phyloP scores from a whole-genome alignment of 2,797 vertebrate genomes.

The Neomorphus geoffroyi region DNA sequence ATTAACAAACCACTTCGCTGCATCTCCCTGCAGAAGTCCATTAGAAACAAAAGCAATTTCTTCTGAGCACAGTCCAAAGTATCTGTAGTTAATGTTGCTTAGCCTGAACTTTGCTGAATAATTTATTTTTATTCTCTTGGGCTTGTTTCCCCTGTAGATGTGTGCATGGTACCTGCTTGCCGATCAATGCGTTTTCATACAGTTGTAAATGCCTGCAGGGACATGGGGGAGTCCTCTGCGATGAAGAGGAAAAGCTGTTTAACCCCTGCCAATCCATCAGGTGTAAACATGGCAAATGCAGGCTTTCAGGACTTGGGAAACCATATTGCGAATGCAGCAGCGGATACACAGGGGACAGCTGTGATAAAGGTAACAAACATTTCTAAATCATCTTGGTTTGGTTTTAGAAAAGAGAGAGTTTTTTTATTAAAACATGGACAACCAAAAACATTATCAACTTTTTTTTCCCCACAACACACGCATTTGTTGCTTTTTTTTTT shows the following conservation, averaged over 20 bases:
- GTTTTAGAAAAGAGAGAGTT: not conserved
- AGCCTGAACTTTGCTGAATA: constrained; percentile 65
- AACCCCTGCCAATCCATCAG: constrained; percentile 88
- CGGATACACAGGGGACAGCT: constrained; percentile 93
- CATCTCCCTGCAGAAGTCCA: constrained; percentile 40
- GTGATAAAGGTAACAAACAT: constrained; percentile 87
- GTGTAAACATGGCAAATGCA: constrained; percentile 95
- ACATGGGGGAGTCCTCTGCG: constrained; percentile 91
- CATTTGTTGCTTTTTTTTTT: not conserved
- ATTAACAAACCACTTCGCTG: constrained; percentile 49
- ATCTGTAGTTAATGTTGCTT: constrained; percentile 63
- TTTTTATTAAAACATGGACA: constrained; percentile 20
- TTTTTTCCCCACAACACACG: not conserved
- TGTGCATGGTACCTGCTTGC: constrained; percentile 91
- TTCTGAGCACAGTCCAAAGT: constrained; percentile 49
- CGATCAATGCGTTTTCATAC: constrained; percentile 98
- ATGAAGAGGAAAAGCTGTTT: constrained; percentile 87
- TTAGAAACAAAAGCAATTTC: constrained; percentile 56
- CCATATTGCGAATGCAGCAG: constrained; percentile 94
- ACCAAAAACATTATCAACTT: not conserved
- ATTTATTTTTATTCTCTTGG: constrained; percentile 47
- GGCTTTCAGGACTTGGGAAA: constrained; percentile 91
- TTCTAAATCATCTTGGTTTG: not conserved
- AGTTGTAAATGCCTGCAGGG: constrained; percentile 96
- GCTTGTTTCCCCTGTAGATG: constrained; percentile 82